Evolutionary conservation across 2,888 invertebrate genomes (phyloP).

Genomic region (Epistrophe eligans): DNA sequence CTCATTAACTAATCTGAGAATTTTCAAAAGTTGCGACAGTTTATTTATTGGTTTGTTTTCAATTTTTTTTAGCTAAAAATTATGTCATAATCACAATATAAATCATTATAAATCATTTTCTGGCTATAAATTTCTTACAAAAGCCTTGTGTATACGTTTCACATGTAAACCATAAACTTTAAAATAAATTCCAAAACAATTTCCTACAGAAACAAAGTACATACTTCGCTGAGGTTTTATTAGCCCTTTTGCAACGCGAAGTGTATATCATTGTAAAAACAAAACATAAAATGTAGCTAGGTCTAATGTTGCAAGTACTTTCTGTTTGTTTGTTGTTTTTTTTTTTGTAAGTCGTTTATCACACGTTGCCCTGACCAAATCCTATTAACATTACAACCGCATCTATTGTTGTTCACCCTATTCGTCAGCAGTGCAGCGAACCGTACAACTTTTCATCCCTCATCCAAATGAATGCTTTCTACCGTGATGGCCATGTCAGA

Average conservation of each 20-base stretch:
- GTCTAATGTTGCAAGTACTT: constrained; percentile 29
- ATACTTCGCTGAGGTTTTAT: constrained; percentile 7
- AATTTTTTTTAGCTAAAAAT: not conserved
- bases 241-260: not conserved
- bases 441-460: constrained; percentile 58
- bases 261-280: not conserved
- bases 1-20: too few relatives aligned
- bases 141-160: not conserved
- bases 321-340: not conserved
- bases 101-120: constrained; percentile 15
- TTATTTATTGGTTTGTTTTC: not conserved
- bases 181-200: constrained; percentile 4
- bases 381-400: constrained; percentile 64
- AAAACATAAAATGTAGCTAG: constrained; percentile 7
- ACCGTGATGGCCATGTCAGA: constrained; percentile 45
- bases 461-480: constrained; percentile 43
- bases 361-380: constrained; percentile 59
- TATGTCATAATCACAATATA: not conserved
- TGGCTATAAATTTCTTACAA: not conserved
- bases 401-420: constrained; percentile 63
- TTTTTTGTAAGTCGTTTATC: constrained; percentile 54
- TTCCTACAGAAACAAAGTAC: not conserved
- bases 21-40: too few relatives aligned
- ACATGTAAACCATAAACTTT: not conserved
- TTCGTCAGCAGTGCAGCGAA: constrained; percentile 58